phyloP scores from a whole-genome alignment of 2,113 vertebrate species.

The Siniperca chuatsi region DNA sequence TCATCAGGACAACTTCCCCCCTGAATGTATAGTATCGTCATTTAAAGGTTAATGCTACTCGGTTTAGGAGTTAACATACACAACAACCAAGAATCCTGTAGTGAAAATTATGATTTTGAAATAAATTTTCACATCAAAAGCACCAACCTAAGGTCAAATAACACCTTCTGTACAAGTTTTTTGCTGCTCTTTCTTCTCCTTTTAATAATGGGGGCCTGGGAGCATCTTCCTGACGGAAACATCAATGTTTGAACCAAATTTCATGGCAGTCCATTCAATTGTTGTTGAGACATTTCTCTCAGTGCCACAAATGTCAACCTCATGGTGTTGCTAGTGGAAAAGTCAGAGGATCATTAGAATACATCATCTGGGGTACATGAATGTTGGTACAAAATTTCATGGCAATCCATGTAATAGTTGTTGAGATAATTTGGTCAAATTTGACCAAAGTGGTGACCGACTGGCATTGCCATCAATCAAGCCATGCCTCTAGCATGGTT shows the following conservation, averaged over 20 bases:
- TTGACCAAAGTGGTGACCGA: background rate
- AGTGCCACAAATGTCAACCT: too few species aligned
- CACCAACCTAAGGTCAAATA: background rate
- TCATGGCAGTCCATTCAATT: too few species aligned
- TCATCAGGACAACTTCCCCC: constrained; percentile 11
- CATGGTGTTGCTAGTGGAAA: too few species aligned
- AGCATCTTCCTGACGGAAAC: background rate
- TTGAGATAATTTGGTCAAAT: background rate
- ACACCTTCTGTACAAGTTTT: background rate
- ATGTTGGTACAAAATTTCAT: background rate
- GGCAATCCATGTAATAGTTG: background rate
- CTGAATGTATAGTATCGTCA: background rate
- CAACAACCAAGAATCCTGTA: background rate
- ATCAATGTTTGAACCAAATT: background rate
- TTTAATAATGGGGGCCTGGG: background rate
- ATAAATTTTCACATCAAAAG: background rate
- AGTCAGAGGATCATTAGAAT: background rate
- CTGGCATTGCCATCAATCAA: background rate
- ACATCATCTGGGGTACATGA: background rate
- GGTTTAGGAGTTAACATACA: background rate
- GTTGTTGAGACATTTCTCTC: too few species aligned
- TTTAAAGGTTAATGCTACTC: constrained; percentile 5
- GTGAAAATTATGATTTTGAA: background rate
- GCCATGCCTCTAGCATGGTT: background rate
- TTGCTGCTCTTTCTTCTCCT: background rate